These are phyloP conservation scores for Uria aalge DNA, from an alignment of 2,113 vertebrate species.

Conservation along the genomic window DNA sequence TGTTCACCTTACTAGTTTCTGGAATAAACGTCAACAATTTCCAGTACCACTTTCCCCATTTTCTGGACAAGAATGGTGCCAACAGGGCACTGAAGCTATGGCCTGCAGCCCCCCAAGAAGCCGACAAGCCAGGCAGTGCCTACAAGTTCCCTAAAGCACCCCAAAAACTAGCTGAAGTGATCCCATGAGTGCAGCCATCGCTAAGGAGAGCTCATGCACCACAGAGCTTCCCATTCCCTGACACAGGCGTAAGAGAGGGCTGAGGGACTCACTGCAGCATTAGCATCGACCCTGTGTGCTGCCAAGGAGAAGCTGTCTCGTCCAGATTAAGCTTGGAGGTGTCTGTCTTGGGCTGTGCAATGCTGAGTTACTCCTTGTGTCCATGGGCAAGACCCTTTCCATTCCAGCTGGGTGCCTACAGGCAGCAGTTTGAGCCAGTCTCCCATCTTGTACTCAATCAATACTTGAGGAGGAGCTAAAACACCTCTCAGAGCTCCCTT, in stretches of 20 bases:
- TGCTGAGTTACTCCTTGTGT: background rate
- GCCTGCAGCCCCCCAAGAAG: background rate
- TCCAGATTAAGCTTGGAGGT: background rate
- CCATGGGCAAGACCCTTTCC: background rate
- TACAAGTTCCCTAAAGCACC: background rate
- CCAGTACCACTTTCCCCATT: background rate
- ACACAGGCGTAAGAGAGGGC: too few species aligned
- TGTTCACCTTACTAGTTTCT: fast-evolving
- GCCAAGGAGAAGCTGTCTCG: background rate
- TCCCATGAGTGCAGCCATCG: background rate
- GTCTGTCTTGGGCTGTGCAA: background rate
- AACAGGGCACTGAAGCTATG: background rate
- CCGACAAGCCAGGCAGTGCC: background rate
- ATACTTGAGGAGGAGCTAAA: background rate
- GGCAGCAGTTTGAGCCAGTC: background rate
- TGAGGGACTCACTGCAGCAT: background rate
- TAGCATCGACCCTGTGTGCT: fast-evolving
- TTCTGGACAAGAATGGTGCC: background rate
- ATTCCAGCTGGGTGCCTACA: background rate
- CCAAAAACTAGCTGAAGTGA: background rate
- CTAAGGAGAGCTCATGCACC: background rate
- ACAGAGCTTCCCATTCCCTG: background rate
- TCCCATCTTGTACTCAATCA: background rate
- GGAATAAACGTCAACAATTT: background rate
- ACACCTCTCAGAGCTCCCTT: background rate